phyloP scores from a whole-genome alignment of 92 coral and sea anemone genomes.

The Pocillopora meandrina region DNA sequence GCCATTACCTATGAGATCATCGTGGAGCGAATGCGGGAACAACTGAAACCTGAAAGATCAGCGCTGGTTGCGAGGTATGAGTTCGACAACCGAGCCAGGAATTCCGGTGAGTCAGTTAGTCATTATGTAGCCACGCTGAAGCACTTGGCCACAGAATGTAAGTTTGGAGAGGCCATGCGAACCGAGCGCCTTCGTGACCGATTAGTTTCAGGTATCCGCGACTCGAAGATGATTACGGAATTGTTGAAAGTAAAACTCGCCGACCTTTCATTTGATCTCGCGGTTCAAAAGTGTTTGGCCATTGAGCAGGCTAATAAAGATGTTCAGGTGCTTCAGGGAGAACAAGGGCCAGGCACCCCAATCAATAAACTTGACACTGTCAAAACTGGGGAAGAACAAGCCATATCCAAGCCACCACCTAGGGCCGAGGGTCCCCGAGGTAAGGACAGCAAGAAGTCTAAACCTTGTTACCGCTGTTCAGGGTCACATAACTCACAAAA shows the following conservation, averaged over 20 bases:
- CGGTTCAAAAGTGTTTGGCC: too few species aligned
- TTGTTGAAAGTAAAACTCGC: too few species aligned
- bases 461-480: too few species aligned
- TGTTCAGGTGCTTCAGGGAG: constrained; percentile 46
- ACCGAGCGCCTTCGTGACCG: too few species aligned
- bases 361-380: constrained; percentile 33
- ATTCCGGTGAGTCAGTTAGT: constrained; percentile 36
- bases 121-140: constrained; percentile 61
- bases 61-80: constrained; percentile 49
- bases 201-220: too few species aligned
- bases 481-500: too few species aligned
- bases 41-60: constrained; percentile 55
- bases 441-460: constrained; percentile 10
- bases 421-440: background rate
- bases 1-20: constrained; percentile 5
- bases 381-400: constrained; percentile 1
- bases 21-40: constrained; percentile 32
- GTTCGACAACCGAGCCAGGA: constrained; percentile 64
- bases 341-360: constrained; percentile 9
- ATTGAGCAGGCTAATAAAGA: constrained; percentile 49
- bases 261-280: too few species aligned
- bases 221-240: too few species aligned
- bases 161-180: too few species aligned
- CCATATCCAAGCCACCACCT: constrained; percentile 2
- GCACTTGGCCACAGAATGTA: too few species aligned